A percentile compares a stretch with the other conserved stretches of the same genome.
Conservation (phyloP, 2,113 vertebrate genomes). For the Vulpes lagopus region DNA sequence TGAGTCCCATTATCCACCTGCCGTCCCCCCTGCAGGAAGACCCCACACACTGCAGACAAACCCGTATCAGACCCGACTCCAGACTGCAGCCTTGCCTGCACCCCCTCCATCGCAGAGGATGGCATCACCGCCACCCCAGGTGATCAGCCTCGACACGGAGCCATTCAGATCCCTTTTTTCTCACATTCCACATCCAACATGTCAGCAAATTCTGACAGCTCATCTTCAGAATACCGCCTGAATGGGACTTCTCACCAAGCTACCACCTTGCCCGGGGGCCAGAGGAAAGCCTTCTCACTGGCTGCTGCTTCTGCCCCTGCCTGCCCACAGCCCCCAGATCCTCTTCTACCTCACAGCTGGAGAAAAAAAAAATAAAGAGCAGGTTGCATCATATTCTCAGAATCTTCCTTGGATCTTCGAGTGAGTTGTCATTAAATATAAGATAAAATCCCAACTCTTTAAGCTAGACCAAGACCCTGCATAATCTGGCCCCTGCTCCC, state of each 20-base stretch:
- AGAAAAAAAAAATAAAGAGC: not conserved
- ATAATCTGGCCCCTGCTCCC: not conserved
- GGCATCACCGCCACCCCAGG: not conserved
- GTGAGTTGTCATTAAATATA: not conserved
- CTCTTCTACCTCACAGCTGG: not conserved
- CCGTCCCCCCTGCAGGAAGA: not conserved
- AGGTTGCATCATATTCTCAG: not conserved
- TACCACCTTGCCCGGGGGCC: not conserved
- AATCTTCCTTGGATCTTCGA: not conserved
- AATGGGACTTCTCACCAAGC: not conserved
- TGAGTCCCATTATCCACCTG: accelerated
- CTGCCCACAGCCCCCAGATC: too few species aligned
- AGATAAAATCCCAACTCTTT: not conserved
- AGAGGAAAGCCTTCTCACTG: not conserved
- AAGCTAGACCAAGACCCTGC: too few species aligned
- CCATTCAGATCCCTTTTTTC: not conserved
- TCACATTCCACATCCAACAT: not conserved
- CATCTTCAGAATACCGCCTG: not conserved
- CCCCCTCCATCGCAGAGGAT: not conserved
- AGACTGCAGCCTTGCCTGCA: not conserved
- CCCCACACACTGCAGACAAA: not conserved
- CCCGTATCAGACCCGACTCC: not conserved
- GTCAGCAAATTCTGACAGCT: not conserved
- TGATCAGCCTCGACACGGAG: not conserved
- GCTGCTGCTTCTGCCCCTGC: too few species aligned